A percentile compares a stretch with the other conserved stretches of the same genome.
Conservation (phyloP, 2,888 invertebrate species). For the Melieria crassipennis region DNA sequence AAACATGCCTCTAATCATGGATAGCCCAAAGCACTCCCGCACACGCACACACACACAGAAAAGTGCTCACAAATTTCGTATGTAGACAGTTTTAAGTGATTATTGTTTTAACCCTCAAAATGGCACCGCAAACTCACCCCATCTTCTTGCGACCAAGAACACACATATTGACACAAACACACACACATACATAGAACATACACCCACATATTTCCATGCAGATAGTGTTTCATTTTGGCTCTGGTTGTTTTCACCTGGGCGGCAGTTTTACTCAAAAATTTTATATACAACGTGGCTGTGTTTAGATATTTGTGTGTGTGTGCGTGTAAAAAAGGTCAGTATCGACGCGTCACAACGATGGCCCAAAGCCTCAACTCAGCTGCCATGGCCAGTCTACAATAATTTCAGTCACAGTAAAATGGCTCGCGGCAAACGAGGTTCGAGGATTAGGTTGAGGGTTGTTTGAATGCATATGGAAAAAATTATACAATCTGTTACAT, state of each 20-base stretch:
- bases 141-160: constrained; percentile 50
- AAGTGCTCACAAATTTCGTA: background rate
- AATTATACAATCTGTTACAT: constrained; percentile 46
- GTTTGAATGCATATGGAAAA: background rate
- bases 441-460: too few relatives aligned
- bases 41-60: constrained; percentile 25
- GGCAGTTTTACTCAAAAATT: constrained; percentile 30
- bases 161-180: constrained; percentile 29
- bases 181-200: constrained; percentile 26
- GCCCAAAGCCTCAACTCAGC: too few relatives aligned
- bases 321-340: too few relatives aligned
- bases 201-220: constrained; percentile 7
- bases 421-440: too few relatives aligned
- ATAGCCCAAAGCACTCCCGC: constrained; percentile 16
- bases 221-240: constrained; percentile 21
- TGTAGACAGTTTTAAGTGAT: background rate
- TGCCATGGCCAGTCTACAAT: too few relatives aligned
- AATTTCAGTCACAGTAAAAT: too few relatives aligned
- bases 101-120: constrained; percentile 52
- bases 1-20: constrained; percentile 29
- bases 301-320: too few relatives aligned
- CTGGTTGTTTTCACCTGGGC: constrained; percentile 41
- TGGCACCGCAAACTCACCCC: constrained; percentile 52
- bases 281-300: background rate
- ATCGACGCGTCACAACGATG: too few relatives aligned